Base-by-base conservation (phyloP, 1,140 invertebrate genomes). In the Caenorhabditis briggsae region DNA sequence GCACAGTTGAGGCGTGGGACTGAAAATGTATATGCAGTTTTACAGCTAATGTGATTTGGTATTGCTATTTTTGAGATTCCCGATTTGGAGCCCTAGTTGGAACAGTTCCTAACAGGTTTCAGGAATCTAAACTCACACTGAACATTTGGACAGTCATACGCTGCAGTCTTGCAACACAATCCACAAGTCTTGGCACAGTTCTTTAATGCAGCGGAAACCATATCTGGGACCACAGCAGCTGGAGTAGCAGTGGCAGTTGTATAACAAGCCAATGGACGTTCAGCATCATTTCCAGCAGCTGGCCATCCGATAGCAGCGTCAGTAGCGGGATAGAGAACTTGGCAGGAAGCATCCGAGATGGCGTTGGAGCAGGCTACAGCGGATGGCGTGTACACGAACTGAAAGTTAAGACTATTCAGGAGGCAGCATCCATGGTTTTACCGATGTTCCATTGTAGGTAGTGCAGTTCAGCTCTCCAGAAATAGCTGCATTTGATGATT, bases 1-100 rank as follows among this genome's bases (percentile, higher is more conserved):
- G 25, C 74, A 43, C 85, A 86, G 50, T 86, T 86, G 56, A 86
- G 82, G 16, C 55, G 33, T n/a, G 85, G 65, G 14, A 48, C 85
- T 86, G 46, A 70, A 64, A n/a, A 64, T 46, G 14, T 9, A 1
- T 12, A n/a, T n/a, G n/a, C n/a, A 20, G 9, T 33, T 25, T 25
- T 11, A 16, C 41, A 25, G n/a, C 2, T 46, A 43, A 25, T 55
- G 8, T 2, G 43, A 50, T 56, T 9, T 55, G 7, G n/a, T 0
- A 2, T 33, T 33, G 33, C 33, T 2, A 3, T 33, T 33, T 33
- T 33, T 33, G 33, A 33, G 1, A 33, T 33, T 1, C 3, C 3
- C 33, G 1, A 33, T 33, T 33, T 1, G 33, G 3, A 33, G 33
- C 3, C 33, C 33, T 33, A 3, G 1, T 2, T 33, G 33, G 33